A percentile compares a stretch with the other conserved stretches of the same genome.
phyloP scores from a whole-genome alignment of 2,888 invertebrate species.

The Drosophila nigricruria region DNA sequence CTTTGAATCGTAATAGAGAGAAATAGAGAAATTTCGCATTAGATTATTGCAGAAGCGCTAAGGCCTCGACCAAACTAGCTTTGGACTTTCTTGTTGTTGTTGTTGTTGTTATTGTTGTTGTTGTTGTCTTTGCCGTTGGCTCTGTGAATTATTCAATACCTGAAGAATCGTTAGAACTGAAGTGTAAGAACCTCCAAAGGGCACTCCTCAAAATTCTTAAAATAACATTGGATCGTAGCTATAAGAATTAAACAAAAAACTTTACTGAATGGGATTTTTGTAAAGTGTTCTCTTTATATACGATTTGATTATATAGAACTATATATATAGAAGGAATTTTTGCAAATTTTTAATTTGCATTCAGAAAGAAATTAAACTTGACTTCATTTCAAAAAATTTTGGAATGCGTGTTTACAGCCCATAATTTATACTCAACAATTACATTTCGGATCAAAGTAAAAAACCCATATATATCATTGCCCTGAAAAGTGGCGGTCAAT shows the following conservation, averaged over 20 bases:
- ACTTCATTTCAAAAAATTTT: neutral
- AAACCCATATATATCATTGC: constrained; percentile 58
- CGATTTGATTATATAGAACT: too few relatives aligned
- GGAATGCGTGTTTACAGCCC: constrained; percentile 27
- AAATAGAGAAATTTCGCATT: constrained; percentile 81
- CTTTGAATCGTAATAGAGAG: constrained; percentile 61
- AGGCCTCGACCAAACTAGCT: constrained; percentile 44
- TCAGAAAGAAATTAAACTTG: neutral
- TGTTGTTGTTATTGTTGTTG: constrained; percentile 19
- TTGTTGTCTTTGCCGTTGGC: constrained; percentile 17
- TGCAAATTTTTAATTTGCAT: too few relatives aligned
- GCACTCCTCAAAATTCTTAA: constrained; percentile 16
- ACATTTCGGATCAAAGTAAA: constrained; percentile 37
- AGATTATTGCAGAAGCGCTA: constrained; percentile 66
- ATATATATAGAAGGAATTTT: too few relatives aligned
- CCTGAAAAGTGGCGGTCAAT: constrained; percentile 62
- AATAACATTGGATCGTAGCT: constrained; percentile 38
- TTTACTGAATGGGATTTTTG: neutral
- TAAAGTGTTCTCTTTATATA: too few relatives aligned
- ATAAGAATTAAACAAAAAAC: too few relatives aligned
- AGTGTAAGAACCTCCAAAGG: constrained; percentile 66
- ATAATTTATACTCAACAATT: constrained; percentile 40
- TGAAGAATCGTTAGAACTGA: constrained; percentile 62
- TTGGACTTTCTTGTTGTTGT: constrained; percentile 22
- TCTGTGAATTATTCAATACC: constrained; percentile 50